Evolutionary conservation across 2,888 invertebrate genomes (phyloP).

Genomic region (Dyspetes luteomarginatus): DNA sequence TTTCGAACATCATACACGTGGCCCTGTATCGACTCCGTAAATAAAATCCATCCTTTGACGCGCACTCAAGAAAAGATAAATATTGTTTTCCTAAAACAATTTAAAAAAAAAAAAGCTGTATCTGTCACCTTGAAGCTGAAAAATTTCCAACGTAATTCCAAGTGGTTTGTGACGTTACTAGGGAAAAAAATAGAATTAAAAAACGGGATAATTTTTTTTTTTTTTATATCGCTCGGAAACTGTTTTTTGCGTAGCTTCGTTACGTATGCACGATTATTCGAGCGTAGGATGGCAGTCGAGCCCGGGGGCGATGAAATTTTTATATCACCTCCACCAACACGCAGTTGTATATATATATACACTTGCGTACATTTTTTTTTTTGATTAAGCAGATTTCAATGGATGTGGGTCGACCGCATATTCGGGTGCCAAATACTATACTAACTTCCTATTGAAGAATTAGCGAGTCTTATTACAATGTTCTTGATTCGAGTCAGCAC

Average conservation of each 20-base stretch:
- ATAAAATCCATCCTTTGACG: slow-evolving; percentile 21
- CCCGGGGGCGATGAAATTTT: slow-evolving; percentile 52
- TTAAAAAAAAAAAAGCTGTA: background rate
- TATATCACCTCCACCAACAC: background rate
- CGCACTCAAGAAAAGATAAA: background rate
- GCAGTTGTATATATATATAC: background rate
- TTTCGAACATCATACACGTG: background rate
- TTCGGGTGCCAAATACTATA: slow-evolving; percentile 33
- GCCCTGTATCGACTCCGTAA: background rate
- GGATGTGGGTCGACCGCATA: slow-evolving; percentile 48
- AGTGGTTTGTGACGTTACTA: background rate
- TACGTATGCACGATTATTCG: background rate
- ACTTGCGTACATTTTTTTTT: background rate
- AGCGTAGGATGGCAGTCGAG: slow-evolving; percentile 6
- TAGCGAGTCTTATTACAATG: slow-evolving; percentile 3
- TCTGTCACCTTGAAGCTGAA: background rate
- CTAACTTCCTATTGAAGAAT: slow-evolving; percentile 36
- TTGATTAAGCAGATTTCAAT: slow-evolving; percentile 25
- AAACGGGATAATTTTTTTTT: background rate
- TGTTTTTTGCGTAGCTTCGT: slow-evolving; percentile 7
- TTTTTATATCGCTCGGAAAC: slow-evolving; percentile 2
- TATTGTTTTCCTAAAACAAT: background rate
- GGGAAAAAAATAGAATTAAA: background rate
- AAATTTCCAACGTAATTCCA: background rate
- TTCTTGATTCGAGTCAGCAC: slow-evolving; percentile 26